phyloP scores from a whole-genome alignment of 2,113 vertebrate species.

The Megaceryle maxima region DNA sequence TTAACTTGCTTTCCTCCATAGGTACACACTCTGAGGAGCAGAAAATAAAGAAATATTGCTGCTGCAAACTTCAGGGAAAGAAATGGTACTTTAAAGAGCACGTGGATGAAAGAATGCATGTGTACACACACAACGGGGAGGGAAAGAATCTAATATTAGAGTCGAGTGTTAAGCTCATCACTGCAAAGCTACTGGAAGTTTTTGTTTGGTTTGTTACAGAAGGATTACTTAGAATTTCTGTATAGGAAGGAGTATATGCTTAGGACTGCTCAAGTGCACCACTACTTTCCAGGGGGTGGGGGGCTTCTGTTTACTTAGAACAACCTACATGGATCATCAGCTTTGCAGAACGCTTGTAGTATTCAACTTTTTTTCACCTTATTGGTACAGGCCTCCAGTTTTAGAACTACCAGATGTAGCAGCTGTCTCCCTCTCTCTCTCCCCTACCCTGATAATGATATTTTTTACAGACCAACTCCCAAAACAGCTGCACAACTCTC shows the following conservation, averaged over 20 bases:
- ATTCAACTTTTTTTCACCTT: background rate
- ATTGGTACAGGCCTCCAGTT: background rate
- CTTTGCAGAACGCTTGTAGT: background rate
- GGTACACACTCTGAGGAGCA: background rate
- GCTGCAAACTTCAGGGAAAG: background rate
- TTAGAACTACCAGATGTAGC: background rate
- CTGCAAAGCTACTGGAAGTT: background rate
- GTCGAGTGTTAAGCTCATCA: background rate
- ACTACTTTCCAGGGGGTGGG: background rate
- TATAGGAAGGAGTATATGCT: background rate
- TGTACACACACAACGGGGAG: background rate
- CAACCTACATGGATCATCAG: background rate
- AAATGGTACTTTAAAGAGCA: background rate
- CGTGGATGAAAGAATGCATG: background rate
- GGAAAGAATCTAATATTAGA: background rate
- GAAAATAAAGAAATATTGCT: background rate
- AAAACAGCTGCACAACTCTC: background rate
- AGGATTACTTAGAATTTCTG: background rate
- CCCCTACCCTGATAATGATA: background rate
- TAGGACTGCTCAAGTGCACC: background rate
- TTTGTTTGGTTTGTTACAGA: background rate
- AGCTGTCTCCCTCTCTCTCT: background rate
- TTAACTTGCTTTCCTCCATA: background rate
- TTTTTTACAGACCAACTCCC: background rate
- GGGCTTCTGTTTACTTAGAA: background rate